Conservation (phyloP, 2,113 vertebrate species). For the Pygoscelis adeliae region DNA sequence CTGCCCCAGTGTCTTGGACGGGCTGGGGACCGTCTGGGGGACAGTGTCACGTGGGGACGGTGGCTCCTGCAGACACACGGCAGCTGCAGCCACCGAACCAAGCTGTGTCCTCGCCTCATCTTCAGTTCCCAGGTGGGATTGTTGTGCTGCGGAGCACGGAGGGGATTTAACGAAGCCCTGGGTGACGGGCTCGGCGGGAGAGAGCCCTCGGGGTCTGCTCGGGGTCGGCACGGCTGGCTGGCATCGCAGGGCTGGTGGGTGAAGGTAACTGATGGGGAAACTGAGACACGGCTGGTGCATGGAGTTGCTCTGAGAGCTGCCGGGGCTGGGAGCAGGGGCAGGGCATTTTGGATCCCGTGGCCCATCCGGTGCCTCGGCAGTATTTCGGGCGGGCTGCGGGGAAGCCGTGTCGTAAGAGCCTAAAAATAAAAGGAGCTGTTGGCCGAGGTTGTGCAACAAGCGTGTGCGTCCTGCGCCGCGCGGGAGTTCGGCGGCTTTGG, state of each 20-base stretch:
- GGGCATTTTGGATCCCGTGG: fast-evolving
- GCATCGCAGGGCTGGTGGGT: fast-evolving
- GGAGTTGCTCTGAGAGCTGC: neutral
- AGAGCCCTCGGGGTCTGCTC: fast-evolving
- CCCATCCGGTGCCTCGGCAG: neutral
- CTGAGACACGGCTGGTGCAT: neutral
- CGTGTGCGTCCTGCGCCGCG: fast-evolving
- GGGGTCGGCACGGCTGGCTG: neutral
- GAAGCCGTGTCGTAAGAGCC: neutral
- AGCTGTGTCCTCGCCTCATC: neutral
- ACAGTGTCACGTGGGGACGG: neutral
- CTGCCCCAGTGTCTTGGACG: fast-evolving
- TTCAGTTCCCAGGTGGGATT: neutral
- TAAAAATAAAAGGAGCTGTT: conserved; percentile 21
- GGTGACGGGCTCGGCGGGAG: neutral
- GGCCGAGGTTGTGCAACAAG: neutral
- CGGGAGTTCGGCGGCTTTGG: neutral
- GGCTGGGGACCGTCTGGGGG: neutral
- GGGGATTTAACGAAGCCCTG: fast-evolving
- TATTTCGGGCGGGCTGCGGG: fast-evolving
- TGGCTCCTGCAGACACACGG: neutral
- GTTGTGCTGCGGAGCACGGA: fast-evolving
- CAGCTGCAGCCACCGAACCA: neutral
- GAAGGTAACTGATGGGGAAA: neutral
- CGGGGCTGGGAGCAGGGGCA: neutral